Evolutionary conservation across 2,113 vertebrate species (phyloP).

Genomic region (Mungos mungo): DNA sequence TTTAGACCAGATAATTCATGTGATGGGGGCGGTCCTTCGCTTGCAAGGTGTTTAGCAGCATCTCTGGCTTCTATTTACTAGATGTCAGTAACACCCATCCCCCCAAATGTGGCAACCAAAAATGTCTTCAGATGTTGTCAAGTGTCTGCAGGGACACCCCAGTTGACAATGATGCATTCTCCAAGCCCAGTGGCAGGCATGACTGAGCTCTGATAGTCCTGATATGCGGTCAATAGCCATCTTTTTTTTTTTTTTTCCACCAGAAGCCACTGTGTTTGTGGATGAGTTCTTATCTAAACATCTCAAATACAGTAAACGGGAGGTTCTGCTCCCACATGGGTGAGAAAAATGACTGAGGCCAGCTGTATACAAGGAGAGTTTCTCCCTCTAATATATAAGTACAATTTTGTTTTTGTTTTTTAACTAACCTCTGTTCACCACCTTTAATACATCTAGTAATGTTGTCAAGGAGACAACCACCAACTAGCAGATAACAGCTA

Average conservation of each 20-base stretch:
- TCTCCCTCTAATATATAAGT: neutral
- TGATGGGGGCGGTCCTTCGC: neutral
- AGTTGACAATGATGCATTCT: neutral
- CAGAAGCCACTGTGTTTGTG: neutral
- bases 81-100: neutral
- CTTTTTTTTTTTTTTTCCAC: neutral
- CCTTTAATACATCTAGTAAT: neutral
- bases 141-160: neutral
- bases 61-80: neutral
- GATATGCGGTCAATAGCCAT: neutral
- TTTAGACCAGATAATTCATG: neutral
- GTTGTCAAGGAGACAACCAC: conserved; percentile 10
- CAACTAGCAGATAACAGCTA: neutral
- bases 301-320: neutral
- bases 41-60: neutral
- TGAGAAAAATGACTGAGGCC: neutral
- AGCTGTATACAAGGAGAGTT: neutral
- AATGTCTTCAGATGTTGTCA: neutral
- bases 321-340: neutral
- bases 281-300: neutral
- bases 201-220: neutral
- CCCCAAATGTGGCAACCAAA: neutral
- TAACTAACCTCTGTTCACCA: neutral
- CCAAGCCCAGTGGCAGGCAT: neutral
- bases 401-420: conserved; percentile 26